phyloP scores from a whole-genome alignment of 2,888 invertebrate genomes.

The Ennomos fuscantarius region DNA sequence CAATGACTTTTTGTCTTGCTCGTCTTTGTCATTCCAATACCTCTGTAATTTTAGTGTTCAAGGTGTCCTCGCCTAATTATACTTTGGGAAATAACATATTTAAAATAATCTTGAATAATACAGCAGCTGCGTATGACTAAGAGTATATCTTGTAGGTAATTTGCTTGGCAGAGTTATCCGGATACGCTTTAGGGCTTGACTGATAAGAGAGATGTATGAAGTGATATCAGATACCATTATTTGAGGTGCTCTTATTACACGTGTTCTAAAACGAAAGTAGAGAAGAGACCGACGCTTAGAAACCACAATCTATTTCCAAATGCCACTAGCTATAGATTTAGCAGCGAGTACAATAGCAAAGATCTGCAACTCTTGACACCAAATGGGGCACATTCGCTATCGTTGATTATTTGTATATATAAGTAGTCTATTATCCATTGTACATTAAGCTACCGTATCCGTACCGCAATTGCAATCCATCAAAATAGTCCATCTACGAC shows the following conservation, averaged over 20 bases:
- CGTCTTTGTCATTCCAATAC: conserved; percentile 19
- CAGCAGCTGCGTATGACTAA: conserved; percentile 33
- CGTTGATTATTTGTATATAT: conserved; percentile 24
- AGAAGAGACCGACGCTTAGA: neutral
- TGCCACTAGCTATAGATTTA: conserved; percentile 1
- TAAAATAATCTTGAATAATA: conserved; percentile 18
- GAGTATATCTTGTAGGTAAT: conserved; percentile 32
- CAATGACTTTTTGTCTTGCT: conserved; percentile 22
- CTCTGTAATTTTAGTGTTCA: conserved; percentile 24
- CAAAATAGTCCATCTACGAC: conserved; percentile 41
- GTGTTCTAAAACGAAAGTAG: neutral
- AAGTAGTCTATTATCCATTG: conserved; percentile 32
- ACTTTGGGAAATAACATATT: conserved; percentile 27
- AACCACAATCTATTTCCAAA: conserved; percentile 6
- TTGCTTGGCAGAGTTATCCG: conserved; percentile 25
- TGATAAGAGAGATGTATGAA: conserved; percentile 25
- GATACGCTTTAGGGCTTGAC: conserved; percentile 27
- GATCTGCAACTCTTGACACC: conserved; percentile 14
- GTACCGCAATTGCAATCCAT: conserved; percentile 37
- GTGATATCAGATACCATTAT: conserved; percentile 11
- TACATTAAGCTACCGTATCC: conserved; percentile 31
- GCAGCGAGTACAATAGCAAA: conserved; percentile 14
- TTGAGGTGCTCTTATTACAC: neutral
- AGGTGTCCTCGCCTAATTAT: conserved; percentile 26
- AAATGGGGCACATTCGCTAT: conserved; percentile 23